Evolutionary conservation across 2,888 invertebrate species (phyloP), one percentile per base, ranked within the genome.

Genomic region (Dryocosmus kuriphilus): DNA sequence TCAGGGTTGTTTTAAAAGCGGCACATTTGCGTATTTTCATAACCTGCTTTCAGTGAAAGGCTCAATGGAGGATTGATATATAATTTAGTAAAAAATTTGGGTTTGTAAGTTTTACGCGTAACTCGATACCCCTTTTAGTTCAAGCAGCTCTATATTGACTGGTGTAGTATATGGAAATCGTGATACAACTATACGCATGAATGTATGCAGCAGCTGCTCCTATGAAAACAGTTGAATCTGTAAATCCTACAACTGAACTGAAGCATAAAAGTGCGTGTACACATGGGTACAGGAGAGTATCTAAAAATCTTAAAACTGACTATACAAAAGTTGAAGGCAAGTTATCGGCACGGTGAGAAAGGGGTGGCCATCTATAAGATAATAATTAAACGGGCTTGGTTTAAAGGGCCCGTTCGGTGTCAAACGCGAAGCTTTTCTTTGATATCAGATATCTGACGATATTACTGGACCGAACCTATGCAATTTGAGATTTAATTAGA

Each of bases 141-240:
- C 51, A 63, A 46, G 46, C 46, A 46, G n/a, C 19, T 51, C n/a
- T n/a, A 76, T 75, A 51, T n/a, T 51, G n/a, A 51, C 7, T 51
- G 51, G 75, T 32, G 73, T 76, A 61, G 77, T 78, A 79, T 73
- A 77, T 77, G 81, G 73, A 78, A 76, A 77, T 79, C 78, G 74
- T 79, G 79, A 74, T 79, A 77, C 76, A 78, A 74, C 78, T 74
- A 57, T 35, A 81, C 76, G 74, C 62, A 76, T 74, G 78, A 41
- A 51, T 51, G 51, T 51, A n/a, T n/a, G n/a, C 51, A 8, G 75
- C 35, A 88, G 89, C 88, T 88, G 89, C 85, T 85, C 82, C 86
- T 87, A 86, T 86, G 87, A 89, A 88, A 89, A 88, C 89, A 87
- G 86, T 88, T 88, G 88, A 88, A 89, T 89, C 88, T 88, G 89